phyloP scores from a whole-genome alignment of 2,888 invertebrate species.

The Drosophila lutescens region DNA sequence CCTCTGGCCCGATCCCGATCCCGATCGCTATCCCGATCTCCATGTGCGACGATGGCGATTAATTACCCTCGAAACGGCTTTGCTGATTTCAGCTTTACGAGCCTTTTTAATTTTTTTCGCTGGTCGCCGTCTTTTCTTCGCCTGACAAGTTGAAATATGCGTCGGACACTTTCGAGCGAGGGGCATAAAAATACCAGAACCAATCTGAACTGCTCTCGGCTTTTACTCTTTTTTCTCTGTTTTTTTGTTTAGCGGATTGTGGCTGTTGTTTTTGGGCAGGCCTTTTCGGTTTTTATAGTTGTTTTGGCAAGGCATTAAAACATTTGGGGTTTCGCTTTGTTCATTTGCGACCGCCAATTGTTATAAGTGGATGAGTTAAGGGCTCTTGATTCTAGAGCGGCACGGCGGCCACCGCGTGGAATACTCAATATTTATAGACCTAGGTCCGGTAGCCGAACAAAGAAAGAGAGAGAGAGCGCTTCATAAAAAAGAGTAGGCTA shows the following conservation, averaged over 20 bases:
- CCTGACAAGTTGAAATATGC: slow-evolving; percentile 79
- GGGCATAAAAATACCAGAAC: slow-evolving; percentile 70
- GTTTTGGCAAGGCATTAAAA: slow-evolving; percentile 45
- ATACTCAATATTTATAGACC: slow-evolving; percentile 59
- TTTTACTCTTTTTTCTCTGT: slow-evolving; percentile 33
- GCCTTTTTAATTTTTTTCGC: slow-evolving; percentile 61
- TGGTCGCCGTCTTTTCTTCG: slow-evolving; percentile 48
- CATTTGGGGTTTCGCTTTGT: slow-evolving; percentile 41
- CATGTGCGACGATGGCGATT: slow-evolving; percentile 59
- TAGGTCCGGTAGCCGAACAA: slow-evolving; percentile 63
- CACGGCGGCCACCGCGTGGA: slow-evolving; percentile 23
- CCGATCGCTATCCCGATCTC: slow-evolving; percentile 15
- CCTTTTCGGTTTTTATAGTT: slow-evolving; percentile 42
- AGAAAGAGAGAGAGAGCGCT: slow-evolving; percentile 16
- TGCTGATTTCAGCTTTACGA: slow-evolving; percentile 77
- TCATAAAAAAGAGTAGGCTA: background rate
- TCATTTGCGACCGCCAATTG: slow-evolving; percentile 23
- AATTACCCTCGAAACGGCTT: slow-evolving; percentile 68
- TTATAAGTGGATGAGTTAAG: slow-evolving; percentile 32
- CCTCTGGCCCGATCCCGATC: slow-evolving; percentile 29
- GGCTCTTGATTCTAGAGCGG: slow-evolving; percentile 19
- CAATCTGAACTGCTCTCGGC: slow-evolving; percentile 40
- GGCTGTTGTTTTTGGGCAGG: slow-evolving; percentile 36
- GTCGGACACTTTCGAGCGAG: slow-evolving; percentile 65
- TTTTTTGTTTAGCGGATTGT: slow-evolving; percentile 44